Base-by-base conservation (phyloP, 2,113 vertebrate species). In the Sus scrofa region DNA sequence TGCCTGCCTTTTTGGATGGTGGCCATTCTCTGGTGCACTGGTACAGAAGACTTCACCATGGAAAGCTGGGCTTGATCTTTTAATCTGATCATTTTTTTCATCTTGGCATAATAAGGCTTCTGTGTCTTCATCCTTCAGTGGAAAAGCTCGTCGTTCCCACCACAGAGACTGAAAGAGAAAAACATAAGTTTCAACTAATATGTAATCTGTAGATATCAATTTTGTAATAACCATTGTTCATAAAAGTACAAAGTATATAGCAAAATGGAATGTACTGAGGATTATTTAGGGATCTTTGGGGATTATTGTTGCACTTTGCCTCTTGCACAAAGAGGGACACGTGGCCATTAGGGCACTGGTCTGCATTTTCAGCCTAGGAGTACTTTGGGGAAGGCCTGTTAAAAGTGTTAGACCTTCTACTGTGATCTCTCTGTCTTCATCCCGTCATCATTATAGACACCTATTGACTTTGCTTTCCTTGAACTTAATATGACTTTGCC, bases 131-230 rank as follows among this genome's bases (percentile, higher is more conserved):
- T 98, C 97, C 83, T 97, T 98, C 93, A 99, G 93, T 20, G 98
- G 98, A 97, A 99, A 99, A 97, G 96, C 90, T 44, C 98, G 97
- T 86, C 62, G 98, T 98, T 99, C 98, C 99, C 99, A 99, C 94
- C 98, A 98, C 77, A 97, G 58, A 92, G 97, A 95, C 98, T 99
- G 97, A 97, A 98, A 98, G 83, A 96, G 89, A 98, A 95, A 95
- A 93, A 92, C 78, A 94, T 95, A 96, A 96, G 90, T 97, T 95
- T 90, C 81, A 96, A 37, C 79, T 92, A 60, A 96, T 97, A 88
- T 95, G 71, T 93, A 88, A 97, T 86, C 5, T 78, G 11, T 83
- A 92, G 65, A 62, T 92, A 27, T 93, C 62, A 95, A 0, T 93
- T 96, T 82, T 89, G 68, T 83, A 89, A 5, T 87, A 39, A 91